These are phyloP conservation scores for Zingel zingel DNA, from an alignment of 2,113 vertebrate genomes.

Conservation along the genomic window DNA sequence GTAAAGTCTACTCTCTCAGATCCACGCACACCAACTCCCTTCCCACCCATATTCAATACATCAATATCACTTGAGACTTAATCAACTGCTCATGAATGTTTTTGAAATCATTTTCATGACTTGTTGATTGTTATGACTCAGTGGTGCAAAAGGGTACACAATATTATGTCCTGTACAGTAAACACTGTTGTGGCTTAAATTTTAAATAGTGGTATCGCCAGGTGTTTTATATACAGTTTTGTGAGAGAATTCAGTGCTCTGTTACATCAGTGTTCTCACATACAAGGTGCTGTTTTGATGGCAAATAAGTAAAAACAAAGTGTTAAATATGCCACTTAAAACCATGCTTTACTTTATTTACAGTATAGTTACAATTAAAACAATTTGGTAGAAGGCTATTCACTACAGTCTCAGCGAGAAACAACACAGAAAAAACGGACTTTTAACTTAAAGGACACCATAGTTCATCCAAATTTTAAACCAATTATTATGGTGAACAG, in stretches of 20 bases:
- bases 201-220: neutral
- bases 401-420: neutral
- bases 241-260: neutral
- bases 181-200: neutral
- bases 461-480: neutral
- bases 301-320: neutral
- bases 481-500: neutral
- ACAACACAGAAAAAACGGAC: neutral
- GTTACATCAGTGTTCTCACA: neutral
- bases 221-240: neutral
- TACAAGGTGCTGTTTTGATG: neutral
- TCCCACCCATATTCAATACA: neutral
- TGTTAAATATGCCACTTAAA: neutral
- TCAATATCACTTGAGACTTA: slow-evolving; percentile 17
- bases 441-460: neutral
- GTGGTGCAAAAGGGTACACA: neutral
- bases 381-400: neutral
- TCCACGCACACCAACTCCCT: neutral
- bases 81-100: slow-evolving; percentile 30
- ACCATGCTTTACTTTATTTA: neutral
- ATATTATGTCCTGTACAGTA: neutral
- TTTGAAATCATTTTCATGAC: slow-evolving; percentile 24
- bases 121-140: slow-evolving; percentile 11
- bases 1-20: neutral
- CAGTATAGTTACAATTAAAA: neutral